These are phyloP conservation scores for Sebastolobus alascanus DNA, from an alignment of 2,797 vertebrate species.

Conservation along the genomic window DNA sequence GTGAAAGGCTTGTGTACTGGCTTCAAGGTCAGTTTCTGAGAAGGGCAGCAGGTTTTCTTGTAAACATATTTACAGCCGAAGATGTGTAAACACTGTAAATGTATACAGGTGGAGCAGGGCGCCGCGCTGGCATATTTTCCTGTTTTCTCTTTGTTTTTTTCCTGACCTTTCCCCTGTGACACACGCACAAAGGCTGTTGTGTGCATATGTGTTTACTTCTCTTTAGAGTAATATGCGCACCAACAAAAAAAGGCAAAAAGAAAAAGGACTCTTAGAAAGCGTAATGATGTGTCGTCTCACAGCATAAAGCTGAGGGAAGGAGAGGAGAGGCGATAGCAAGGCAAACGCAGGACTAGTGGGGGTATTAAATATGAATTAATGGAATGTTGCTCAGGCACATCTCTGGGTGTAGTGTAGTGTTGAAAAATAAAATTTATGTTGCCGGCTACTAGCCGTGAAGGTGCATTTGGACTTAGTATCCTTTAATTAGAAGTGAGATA, in stretches of 20 bases:
- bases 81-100: conserved; percentile 81
- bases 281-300: conserved; percentile 64
- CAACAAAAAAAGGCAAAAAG: conserved; percentile 30
- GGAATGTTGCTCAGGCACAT: conserved; percentile 82
- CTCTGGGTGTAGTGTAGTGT: conserved; percentile 78
- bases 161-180: conserved; percentile 58
- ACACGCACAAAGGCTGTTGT: conserved; percentile 45
- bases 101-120: conserved; percentile 72
- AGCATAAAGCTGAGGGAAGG: conserved; percentile 55
- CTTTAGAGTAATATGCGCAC: conserved; percentile 44
- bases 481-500: conserved; percentile 99
- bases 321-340: conserved; percentile 53
- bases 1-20: conserved; percentile 78
- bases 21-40: conserved; percentile 84
- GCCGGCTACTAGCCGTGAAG: conserved; percentile 85
- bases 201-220: conserved; percentile 61
- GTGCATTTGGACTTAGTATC: conserved; percentile 95
- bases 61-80: conserved; percentile 85
- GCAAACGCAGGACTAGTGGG: conserved; percentile 63
- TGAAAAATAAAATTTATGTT: conserved; percentile 87
- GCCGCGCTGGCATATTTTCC: conserved; percentile 56
- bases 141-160: conserved; percentile 31
- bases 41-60: conserved; percentile 76
- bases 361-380: conserved; percentile 87
- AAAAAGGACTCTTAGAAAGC: conserved; percentile 55